Evolutionary conservation across 2,888 invertebrate genomes (phyloP), one percentile per base, ranked within the genome.

Genomic region (Netelia inedita): DNA sequence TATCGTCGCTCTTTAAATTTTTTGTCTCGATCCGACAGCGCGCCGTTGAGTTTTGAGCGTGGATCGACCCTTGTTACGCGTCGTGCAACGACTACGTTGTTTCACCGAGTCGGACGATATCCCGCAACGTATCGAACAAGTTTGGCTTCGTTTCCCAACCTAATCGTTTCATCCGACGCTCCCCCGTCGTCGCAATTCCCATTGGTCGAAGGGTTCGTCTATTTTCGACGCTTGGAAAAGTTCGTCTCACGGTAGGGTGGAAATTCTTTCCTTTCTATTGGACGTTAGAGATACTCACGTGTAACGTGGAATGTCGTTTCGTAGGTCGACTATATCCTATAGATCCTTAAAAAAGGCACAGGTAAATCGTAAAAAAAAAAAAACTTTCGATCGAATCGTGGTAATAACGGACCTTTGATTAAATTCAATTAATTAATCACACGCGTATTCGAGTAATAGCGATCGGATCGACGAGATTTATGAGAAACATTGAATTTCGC

Each of bases 401-500:
- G 23, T 23, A 23, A 23, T 23, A 23, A 23, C 23, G 23, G 23
- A 23, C 23, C 23, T 23, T 23, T 23, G 23, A 35, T 35, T 35
- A 35, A 8, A 35, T 35, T 35, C 35, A 35, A 35, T 35, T 35
- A 35, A 35, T 35, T 35, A 35, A 35, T 35, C 35, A 35, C 35
- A 35, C 35, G 8, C 6, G n/a, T n/a, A n/a, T 6, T 2, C 8
- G 35, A 5, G 5, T 14, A 10, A 28, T 35, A 10, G 63, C 35
- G 35, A n/a, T 1, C 35, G 3, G 16, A 19, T 28, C 28, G 3
- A 35, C 35, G 5, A 10, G 53, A 55, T 55, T 3, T 2, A 21
- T 41, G 53, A 65, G 10, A 41, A 14, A 21, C 43, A 66, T 75
- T 2, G 55, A 46, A 46, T 46, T 75, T 43, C 23, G 11, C 55